phyloP scores from a whole-genome alignment of 2,113 vertebrate species.

The Planiliza haematocheilus region DNA sequence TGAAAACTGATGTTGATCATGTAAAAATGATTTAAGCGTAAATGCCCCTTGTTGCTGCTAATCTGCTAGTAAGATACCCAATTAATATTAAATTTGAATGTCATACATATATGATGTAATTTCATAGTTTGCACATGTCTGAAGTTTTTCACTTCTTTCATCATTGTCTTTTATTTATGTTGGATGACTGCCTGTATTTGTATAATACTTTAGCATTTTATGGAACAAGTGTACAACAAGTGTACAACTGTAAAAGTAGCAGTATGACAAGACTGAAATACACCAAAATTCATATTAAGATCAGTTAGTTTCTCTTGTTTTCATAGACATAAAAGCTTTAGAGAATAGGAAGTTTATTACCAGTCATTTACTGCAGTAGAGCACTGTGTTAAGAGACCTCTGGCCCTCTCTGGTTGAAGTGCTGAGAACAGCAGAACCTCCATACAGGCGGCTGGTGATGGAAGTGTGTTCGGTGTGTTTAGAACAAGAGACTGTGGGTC shows the following conservation, averaged over 20 bases:
- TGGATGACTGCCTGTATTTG: no score
- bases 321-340: conserved; percentile 8
- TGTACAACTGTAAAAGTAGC: no score
- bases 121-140: not conserved
- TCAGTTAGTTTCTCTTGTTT: not conserved
- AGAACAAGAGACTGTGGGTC: conserved; percentile 57
- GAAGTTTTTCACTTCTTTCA: no score
- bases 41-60: no score
- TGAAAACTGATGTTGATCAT: not conserved
- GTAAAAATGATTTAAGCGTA: not conserved
- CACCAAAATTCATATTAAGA: not conserved
- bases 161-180: no score
- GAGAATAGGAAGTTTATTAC: not conserved
- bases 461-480: conserved; percentile 52
- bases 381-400: conserved; percentile 23
- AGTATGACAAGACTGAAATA: not conserved
- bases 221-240: not conserved
- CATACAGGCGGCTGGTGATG: conserved; percentile 42
- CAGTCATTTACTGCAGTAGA: conserved; percentile 3
- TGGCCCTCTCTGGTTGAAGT: conserved; percentile 37
- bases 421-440: conserved; percentile 44
- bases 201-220: no score
- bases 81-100: no score
- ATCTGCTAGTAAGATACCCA: no score
- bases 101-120: not conserved